Percentiles rank a stretch among this genome's conserved stretches.
phyloP scores from a whole-genome alignment of 2,888 invertebrate genomes.

The Euproctis similis region DNA sequence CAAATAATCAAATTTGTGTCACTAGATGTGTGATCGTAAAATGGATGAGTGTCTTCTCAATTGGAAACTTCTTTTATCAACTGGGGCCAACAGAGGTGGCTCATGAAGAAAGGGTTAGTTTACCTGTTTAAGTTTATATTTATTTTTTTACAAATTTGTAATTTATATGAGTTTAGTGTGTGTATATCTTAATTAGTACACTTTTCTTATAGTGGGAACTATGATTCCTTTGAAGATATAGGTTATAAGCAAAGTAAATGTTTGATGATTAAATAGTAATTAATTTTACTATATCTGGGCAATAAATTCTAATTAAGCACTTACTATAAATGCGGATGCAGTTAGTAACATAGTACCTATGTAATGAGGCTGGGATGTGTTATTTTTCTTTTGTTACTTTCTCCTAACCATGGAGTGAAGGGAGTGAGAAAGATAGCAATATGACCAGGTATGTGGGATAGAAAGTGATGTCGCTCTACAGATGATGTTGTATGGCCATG shows the following conservation, averaged over 20 bases:
- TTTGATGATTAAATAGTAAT: conserved; percentile 36
- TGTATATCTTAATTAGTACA: conserved; percentile 33
- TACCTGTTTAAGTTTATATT: conserved; percentile 65
- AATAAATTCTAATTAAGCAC: conserved; percentile 15
- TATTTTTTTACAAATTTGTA: conserved; percentile 25
- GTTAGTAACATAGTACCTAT: conserved; percentile 29
- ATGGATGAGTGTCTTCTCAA: conserved; percentile 69
- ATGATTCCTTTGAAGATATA: conserved; percentile 31
- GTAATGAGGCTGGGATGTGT: conserved; percentile 55
- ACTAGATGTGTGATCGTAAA: conserved; percentile 65
- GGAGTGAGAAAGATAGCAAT: conserved; percentile 54
- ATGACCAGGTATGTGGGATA: conserved; percentile 22
- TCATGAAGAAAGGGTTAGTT: conserved; percentile 76
- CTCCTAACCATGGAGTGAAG: conserved; percentile 71
- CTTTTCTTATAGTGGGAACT: conserved; percentile 30
- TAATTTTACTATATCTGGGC: conserved; percentile 15
- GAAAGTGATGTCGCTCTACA: conserved; percentile 55
- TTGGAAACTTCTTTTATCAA: conserved; percentile 63
- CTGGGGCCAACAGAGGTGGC: conserved; percentile 68
- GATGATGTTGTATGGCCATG: conserved; percentile 39
- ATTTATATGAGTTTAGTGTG: conserved; percentile 30
- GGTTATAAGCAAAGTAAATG: conserved; percentile 49
- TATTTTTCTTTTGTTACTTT: conserved; percentile 74
- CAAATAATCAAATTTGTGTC: conserved; percentile 63
- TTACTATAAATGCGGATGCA: conserved; percentile 31